These are phyloP conservation scores for Lutjanus erythropterus DNA, from an alignment of 2,113 vertebrate genomes.

Conservation along the genomic window DNA sequence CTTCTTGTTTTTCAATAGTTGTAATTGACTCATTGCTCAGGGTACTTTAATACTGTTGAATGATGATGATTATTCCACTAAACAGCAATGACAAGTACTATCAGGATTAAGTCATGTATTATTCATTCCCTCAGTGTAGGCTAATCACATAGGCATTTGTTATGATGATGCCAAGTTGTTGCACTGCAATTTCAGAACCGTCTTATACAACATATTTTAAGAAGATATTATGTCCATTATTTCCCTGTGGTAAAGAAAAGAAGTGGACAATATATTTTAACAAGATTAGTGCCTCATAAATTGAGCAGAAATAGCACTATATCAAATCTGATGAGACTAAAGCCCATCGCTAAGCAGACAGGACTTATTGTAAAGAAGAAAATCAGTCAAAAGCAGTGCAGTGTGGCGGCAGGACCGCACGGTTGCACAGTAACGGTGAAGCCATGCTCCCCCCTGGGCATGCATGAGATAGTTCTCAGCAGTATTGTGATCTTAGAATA, in stretches of 20 bases:
- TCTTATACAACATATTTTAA: constrained; percentile 45
- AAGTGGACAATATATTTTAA: constrained; percentile 37
- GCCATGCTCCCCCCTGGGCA: constrained; percentile 38
- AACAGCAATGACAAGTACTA: constrained; percentile 49
- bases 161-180: constrained; percentile 25
- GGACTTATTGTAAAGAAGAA: constrained; percentile 19
- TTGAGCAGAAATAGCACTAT: constrained; percentile 20
- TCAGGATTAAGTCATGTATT: constrained; percentile 56
- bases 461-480: constrained; percentile 56
- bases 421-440: constrained; percentile 32
- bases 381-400: constrained; percentile 29
- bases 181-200: neutral
- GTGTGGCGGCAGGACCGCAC: neutral
- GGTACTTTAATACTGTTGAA: constrained; percentile 46
- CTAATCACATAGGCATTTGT: constrained; percentile 53
- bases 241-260: constrained; percentile 30
- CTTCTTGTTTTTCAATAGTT: constrained; percentile 38
- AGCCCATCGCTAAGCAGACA: constrained; percentile 17
- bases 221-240: constrained; percentile 34
- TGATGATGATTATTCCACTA: constrained; percentile 39
- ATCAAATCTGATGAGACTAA: constrained; percentile 29
- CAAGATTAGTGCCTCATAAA: constrained; percentile 16
- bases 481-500: constrained; percentile 57
- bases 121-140: constrained; percentile 51
- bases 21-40: constrained; percentile 50